phyloP scores from a whole-genome alignment of 1,140 invertebrate genomes.

The Drosophila mojavensis region DNA sequence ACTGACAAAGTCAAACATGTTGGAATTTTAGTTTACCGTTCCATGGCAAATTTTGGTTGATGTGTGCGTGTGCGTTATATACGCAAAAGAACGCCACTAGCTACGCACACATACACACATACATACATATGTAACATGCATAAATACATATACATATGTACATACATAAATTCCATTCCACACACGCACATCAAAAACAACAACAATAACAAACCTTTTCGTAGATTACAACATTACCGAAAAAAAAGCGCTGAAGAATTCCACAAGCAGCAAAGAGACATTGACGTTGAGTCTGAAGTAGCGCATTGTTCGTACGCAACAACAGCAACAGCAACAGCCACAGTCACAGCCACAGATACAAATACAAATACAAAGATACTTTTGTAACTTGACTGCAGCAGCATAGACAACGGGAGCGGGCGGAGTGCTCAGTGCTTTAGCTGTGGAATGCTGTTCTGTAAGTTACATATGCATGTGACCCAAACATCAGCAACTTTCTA shows the following conservation, averaged over 20 bases:
- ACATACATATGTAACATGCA: conserved; percentile 19
- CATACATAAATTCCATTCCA: conserved; percentile 37
- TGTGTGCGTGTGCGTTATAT: conserved; percentile 49
- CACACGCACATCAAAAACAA: conserved; percentile 16
- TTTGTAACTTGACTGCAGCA: conserved; percentile 39
- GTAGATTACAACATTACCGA: conserved; percentile 64
- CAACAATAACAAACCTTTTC: conserved; percentile 54
- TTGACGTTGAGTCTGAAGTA: conserved; percentile 63
- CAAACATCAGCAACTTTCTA: conserved; percentile 72
- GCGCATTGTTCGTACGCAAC: conserved; percentile 39
- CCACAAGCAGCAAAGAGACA: conserved; percentile 16
- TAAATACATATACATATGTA: background rate
- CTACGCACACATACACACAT: conserved; percentile 47
- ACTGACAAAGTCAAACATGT: conserved; percentile 72
- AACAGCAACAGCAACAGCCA: background rate
- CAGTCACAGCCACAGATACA: conserved; percentile 20
- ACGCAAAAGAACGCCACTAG: conserved; percentile 70
- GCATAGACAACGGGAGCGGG: conserved; percentile 13
- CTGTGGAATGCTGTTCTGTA: conserved; percentile 83
- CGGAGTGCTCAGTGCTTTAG: conserved; percentile 33
- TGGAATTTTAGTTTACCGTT: conserved; percentile 75
- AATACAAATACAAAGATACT: conserved; percentile 38
- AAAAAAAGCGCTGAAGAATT: conserved; percentile 37
- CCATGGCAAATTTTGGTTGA: conserved; percentile 71
- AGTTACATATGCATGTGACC: conserved; percentile 75